Percentiles rank a stretch among this genome's conserved stretches.
Evolutionary conservation across 2,888 invertebrate genomes (phyloP).

Genomic region (Drosophila nigricruria): DNA sequence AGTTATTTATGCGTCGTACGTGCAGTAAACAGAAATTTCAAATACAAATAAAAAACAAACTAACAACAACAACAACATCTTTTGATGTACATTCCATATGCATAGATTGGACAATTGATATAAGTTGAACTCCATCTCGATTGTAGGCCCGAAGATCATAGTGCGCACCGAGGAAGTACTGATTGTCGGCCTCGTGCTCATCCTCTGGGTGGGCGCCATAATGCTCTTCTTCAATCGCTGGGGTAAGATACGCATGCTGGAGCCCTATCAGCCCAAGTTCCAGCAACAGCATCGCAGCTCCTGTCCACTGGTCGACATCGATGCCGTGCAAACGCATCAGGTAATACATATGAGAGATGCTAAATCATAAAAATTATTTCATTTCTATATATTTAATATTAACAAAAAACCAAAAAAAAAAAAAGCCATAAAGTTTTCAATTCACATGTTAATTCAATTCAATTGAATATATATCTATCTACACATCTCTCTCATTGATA

Average conservation of each 20-base stretch:
- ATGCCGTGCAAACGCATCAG: conserved; percentile 82
- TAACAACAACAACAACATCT: neutral
- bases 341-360: conserved; percentile 56
- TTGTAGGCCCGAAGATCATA: conserved; percentile 88
- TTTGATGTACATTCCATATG: no score
- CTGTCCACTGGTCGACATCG: conserved; percentile 88
- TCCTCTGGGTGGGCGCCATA: conserved; percentile 95
- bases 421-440: neutral
- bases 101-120: neutral
- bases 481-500: conserved; percentile 2
- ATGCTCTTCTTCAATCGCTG: conserved; percentile 96
- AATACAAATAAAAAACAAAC: neutral
- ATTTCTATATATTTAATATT: neutral
- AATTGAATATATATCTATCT: neutral
- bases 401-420: neutral
- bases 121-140: neutral
- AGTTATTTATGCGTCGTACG: conserved; percentile 64
- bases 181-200: conserved; percentile 93
- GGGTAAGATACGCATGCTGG: conserved; percentile 97
- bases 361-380: neutral
- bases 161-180: conserved; percentile 94
- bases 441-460: neutral
- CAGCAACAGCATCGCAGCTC: conserved; percentile 93
- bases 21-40: conserved; percentile 26
- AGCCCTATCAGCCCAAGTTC: conserved; percentile 96